Evolutionary conservation across 2,797 vertebrate genomes (phyloP), one percentile per base, ranked within the genome.

Genomic region (Myripristis murdjan): DNA sequence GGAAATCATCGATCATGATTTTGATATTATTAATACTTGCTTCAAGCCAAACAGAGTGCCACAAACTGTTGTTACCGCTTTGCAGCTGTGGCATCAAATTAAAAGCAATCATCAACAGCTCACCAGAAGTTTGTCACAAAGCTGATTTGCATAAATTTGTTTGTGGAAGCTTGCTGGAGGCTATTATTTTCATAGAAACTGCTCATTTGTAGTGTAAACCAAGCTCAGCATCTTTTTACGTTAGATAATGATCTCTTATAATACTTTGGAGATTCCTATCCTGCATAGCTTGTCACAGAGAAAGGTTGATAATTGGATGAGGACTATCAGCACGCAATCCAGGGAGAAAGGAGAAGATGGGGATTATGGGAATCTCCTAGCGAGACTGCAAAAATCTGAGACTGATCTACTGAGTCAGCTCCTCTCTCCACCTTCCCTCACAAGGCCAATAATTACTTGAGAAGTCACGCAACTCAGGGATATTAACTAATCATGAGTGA

Each of bases 341-440:
- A 18, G 2, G 61, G 18, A 23, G n/a, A 61, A 1, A 24, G 12
- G 9, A 43, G 46, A 23, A 20, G 4, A 20, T 14, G 62, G 33
- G 22, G 31, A 62, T 62, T 20, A 68, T 5, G 65, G 22, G 14
- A 66, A 49, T 26, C 26, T 67, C 49, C n/a, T 16, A 20, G 20
- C 20, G 3, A 10, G 41, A 23, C 20, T n/a, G 20, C 20, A 24
- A 60, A 61, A 70, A 83, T 82, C 72, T 72, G 59, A 60, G 54
- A 15, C 46, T 10, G 48, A 86, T 84, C 70, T 68, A 4, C 76
- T 55, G 65, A 83, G 70, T 82, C 69, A 77, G 83, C 81, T 65
- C 6, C 60, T 77, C 46, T 52, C 43, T 58, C 64, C 64, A 52
- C 41, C 56, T 82, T 61, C 37, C 43, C 58, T 68, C 64, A 16